These are phyloP conservation scores for Chrysomallon squamiferum DNA, from an alignment of 1,140 invertebrate genomes.

Conservation along the genomic window DNA sequence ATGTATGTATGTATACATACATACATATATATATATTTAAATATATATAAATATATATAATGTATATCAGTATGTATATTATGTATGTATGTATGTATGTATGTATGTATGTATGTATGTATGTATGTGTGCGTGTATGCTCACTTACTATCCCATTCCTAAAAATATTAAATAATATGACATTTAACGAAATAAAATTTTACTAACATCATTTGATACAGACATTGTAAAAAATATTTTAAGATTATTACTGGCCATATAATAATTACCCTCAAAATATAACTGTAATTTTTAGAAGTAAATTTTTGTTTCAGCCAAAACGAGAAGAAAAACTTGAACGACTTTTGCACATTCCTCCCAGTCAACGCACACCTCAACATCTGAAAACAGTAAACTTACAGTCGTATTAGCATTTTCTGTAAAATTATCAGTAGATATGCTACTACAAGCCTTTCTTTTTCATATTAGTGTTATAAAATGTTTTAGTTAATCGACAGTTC, in stretches of 20 bases:
- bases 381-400: not conserved
- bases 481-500: not conserved
- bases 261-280: not conserved
- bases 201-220: not conserved
- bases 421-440: not conserved
- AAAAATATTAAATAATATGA: not conserved
- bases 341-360: not conserved
- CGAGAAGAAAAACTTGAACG: not conserved
- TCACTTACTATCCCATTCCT: not conserved
- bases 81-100: not conserved
- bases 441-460: not conserved
- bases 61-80: not conserved
- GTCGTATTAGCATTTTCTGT: not conserved
- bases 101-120: not conserved
- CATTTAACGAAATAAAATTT: not conserved
- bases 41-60: not conserved
- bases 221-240: not conserved
- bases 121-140: not conserved
- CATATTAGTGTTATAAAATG: not conserved
- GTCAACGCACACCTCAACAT: not conserved
- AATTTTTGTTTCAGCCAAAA: not conserved
- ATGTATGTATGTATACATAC: not conserved
- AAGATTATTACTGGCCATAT: not conserved
- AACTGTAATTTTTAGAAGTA: not conserved
- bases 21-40: not conserved